These are phyloP conservation scores for Phrynosoma blainvillii DNA, from an alignment of 2,113 vertebrate genomes.

Conservation along the genomic window DNA sequence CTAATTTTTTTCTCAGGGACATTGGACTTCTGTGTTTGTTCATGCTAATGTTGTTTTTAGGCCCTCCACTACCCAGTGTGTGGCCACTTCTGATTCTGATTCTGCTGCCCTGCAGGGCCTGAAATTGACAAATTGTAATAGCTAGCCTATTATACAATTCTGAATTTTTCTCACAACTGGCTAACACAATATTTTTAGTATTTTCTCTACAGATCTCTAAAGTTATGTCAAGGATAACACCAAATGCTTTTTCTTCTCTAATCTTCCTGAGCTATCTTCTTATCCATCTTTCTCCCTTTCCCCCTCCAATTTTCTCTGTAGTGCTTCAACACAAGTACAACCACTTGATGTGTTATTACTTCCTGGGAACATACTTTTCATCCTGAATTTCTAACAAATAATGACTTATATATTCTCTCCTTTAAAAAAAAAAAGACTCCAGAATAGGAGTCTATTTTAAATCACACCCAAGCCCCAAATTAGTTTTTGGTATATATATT, in stretches of 20 bases:
- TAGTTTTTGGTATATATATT: constrained; percentile 20
- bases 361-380: constrained; percentile 5
- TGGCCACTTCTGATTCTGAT: no score
- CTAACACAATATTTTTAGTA: neutral
- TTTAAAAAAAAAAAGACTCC: neutral
- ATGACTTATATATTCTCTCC: constrained; percentile 25
- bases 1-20: no score
- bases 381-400: constrained; percentile 20
- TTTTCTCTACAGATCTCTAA: neutral
- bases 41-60: no score
- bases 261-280: neutral
- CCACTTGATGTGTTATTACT: constrained; percentile 15
- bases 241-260: neutral
- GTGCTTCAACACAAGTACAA: constrained; percentile 29
- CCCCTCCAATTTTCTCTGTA: neutral
- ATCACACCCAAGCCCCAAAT: constrained; percentile 35
- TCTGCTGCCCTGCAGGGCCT: no score
- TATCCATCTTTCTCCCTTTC: neutral
- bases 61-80: no score
- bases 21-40: no score
- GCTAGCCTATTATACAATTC: no score
- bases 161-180: neutral
- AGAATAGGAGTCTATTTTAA: constrained; percentile 14
- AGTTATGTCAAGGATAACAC: constrained; percentile 23
- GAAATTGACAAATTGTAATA: no score